Conservation (phyloP, 2,797 vertebrate species). For the Botia kubotai region DNA sequence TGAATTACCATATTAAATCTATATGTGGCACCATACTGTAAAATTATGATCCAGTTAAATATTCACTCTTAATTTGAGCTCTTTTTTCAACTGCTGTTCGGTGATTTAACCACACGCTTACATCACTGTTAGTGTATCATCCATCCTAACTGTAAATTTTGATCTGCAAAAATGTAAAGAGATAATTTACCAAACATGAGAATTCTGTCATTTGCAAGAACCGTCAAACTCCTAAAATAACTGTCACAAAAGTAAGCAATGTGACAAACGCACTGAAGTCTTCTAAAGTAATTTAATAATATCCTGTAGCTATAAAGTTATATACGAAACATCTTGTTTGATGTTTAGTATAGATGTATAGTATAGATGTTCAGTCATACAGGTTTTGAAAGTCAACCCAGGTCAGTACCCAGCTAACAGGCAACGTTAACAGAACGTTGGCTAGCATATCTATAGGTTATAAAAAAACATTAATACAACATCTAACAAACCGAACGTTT, state of each 20-base stretch:
- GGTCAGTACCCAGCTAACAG: too few relatives aligned
- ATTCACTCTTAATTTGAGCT: conserved; percentile 10
- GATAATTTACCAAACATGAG: not conserved
- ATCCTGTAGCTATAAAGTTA: not conserved
- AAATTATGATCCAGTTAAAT: conserved; percentile 15
- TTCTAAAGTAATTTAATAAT: not conserved
- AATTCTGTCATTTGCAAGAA: not conserved
- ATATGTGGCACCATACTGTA: not conserved
- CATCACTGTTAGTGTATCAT: not conserved
- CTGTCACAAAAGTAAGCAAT: not conserved
- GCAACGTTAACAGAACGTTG: too few relatives aligned
- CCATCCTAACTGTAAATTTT: too few relatives aligned
- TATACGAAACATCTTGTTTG: too few relatives aligned
- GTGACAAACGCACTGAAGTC: not conserved
- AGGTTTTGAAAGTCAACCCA: not conserved
- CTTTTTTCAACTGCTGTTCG: not conserved
- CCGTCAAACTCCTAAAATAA: too few relatives aligned
- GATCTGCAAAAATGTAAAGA: not conserved
- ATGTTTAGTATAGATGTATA: too few relatives aligned
- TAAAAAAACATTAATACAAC: too few relatives aligned
- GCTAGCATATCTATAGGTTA: too few relatives aligned
- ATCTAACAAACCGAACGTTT: too few relatives aligned
- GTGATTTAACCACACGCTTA: not conserved
- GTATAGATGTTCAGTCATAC: too few relatives aligned
- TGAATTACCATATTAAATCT: conserved; percentile 43